Conservation (phyloP, 1,140 invertebrate species). For the Drosophila sucinea region DNA sequence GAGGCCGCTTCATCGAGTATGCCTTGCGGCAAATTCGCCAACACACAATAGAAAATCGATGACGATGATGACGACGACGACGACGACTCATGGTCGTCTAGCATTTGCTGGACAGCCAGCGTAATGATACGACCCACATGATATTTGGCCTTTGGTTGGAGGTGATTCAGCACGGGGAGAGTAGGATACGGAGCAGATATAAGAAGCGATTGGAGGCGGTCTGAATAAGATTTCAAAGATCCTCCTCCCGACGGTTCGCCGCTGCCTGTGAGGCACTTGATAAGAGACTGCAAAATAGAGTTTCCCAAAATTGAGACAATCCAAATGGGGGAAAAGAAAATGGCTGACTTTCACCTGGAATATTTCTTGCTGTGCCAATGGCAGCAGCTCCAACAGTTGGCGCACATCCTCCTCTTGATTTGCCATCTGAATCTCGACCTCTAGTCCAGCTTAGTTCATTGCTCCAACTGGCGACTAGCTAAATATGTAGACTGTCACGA, state of each 20-base stretch:
- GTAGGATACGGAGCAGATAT: slow-evolving; percentile 49
- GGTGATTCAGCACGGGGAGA: slow-evolving; percentile 46
- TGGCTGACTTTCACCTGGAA: neutral
- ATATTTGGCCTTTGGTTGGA: slow-evolving; percentile 45
- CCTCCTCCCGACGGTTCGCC: neutral
- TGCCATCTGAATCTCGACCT: slow-evolving; percentile 16
- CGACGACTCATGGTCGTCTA: slow-evolving; percentile 43
- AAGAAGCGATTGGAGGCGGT: slow-evolving; percentile 32
- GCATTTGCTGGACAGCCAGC: slow-evolving; percentile 38
- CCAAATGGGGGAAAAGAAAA: neutral
- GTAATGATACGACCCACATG: slow-evolving; percentile 53
- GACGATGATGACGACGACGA: slow-evolving; percentile 27
- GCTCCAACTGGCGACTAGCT: neutral
- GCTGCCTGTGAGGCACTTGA: slow-evolving; percentile 44
- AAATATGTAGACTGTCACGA: neutral
- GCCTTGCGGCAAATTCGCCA: slow-evolving; percentile 60
- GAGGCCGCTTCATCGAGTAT: slow-evolving; percentile 41
- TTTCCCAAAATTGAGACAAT: neutral
- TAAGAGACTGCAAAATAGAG: slow-evolving; percentile 35
- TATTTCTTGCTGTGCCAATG: slow-evolving; percentile 37
- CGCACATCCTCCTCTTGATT: slow-evolving; percentile 27
- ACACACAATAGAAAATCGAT: slow-evolving; percentile 52
- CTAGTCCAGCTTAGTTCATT: slow-evolving; percentile 6
- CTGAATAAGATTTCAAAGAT: slow-evolving; percentile 23
- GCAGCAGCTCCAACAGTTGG: slow-evolving; percentile 49